Evolutionary conservation across 2,113 vertebrate species (phyloP).

Genomic region (Cygnus buccinator): DNA sequence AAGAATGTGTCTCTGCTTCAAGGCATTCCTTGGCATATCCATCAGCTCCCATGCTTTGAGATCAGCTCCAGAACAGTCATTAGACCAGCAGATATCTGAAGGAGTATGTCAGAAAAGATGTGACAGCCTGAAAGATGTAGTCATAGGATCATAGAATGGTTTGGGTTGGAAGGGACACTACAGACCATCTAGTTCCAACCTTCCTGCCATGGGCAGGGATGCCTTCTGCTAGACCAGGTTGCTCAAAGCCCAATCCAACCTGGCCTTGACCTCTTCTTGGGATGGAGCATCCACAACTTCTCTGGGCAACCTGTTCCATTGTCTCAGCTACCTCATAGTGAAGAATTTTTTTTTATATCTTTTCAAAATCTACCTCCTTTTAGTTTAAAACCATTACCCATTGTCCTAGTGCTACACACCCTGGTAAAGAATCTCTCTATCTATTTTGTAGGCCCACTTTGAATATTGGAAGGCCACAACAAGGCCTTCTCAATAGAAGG

Average conservation of each 20-base stretch:
- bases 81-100: neutral
- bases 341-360: neutral
- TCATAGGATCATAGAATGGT: neutral
- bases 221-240: neutral
- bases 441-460: neutral
- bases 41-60: neutral
- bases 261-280: neutral
- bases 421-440: neutral
- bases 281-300: neutral
- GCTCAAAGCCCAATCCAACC: neutral
- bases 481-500: neutral
- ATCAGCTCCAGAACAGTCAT: neutral
- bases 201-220: neutral
- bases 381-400: neutral
- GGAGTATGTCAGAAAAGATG: neutral
- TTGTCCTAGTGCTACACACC: neutral
- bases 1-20: neutral
- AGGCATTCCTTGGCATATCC: neutral
- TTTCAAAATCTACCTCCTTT: neutral
- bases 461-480: neutral
- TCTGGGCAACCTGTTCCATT: neutral
- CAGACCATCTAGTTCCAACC: neutral
- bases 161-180: neutral
- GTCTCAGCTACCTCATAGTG: neutral
- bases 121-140: neutral